A percentile compares a stretch with the other conserved stretches of the same genome.
These are phyloP conservation scores for Urocynchramus pylzowi DNA, from an alignment of 2,113 vertebrate species.

Conservation along the genomic window DNA sequence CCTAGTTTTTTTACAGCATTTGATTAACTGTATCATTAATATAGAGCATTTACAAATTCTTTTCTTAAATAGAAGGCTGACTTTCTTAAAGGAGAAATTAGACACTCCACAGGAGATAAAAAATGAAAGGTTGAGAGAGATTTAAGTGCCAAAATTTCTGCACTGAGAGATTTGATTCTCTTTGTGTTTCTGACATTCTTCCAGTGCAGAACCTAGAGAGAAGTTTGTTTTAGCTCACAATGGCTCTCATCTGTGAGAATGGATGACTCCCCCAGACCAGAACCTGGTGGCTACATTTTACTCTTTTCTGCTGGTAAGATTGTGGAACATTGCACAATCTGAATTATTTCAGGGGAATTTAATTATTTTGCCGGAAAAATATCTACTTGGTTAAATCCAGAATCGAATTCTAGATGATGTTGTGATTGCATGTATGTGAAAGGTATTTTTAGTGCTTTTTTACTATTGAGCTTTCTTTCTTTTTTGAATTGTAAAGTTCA, in stretches of 20 bases:
- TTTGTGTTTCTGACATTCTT: background rate
- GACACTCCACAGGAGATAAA: background rate
- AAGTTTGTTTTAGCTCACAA: rapidly evolving
- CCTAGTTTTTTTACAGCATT: background rate
- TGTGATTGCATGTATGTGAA: background rate
- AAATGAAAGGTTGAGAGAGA: background rate
- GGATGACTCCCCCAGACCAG: background rate
- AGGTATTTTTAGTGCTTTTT: background rate
- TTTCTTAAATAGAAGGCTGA: background rate
- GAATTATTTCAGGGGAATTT: background rate
- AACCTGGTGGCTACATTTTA: background rate
- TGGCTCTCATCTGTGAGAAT: background rate
- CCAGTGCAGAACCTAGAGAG: background rate
- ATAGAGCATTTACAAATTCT: background rate
- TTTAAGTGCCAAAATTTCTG: background rate
- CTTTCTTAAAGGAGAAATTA: background rate
- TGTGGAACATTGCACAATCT: background rate
- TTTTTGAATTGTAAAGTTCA: background rate
- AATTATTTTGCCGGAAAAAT: background rate
- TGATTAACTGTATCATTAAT: background rate
- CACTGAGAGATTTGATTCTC: background rate
- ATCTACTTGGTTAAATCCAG: background rate
- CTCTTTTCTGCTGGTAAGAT: background rate
- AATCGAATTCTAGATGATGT: background rate
- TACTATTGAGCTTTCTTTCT: background rate